Base-by-base conservation (phyloP, 2,888 invertebrate species). In the Myathropa florea region DNA sequence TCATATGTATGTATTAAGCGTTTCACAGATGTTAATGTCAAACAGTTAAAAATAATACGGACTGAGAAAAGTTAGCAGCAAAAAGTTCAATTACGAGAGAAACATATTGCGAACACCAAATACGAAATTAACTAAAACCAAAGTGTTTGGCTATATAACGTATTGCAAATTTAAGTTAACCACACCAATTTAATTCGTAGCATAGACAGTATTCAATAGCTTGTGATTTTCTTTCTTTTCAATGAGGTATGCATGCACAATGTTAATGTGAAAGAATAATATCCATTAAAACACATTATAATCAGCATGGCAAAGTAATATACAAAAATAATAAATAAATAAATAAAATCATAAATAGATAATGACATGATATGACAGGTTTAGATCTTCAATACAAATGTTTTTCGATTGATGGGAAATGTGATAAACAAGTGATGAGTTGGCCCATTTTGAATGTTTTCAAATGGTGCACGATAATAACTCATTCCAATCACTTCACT, bases 71-170 rank as follows among this genome's bases (percentile, higher is more conserved):
- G 71, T 72, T 72, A 78, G 72, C 71, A 64, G 72, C 67, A 65
- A 72, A 68, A 67, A 64, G 24, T 46, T 63, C 75, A 75, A 75
- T 81, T 75, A 75, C 64, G 75, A 75, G 73, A 75, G 73, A 75
- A 81, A 81, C 73, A 75, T 57, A 68, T 70, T 75, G 75, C 64
- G 75, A 70, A 82, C 68, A 70, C 28, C 57, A 68, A 72, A 53
- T 59, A 75, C 26, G 60, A 68, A 63, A 33, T 73, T 67, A 23
- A n/a, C 30, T 46, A 18, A 46, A 46, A 46, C 46, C 46, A 71
- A 10, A 60, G n/a, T 28, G 23, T 14, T 71, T 57, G 36, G 21
- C 33, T 70, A 7, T 23, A 57, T n/a, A n/a, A 2, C 46, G 33
- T 33, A 18, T 1, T 14, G 14, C 12, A 70, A 30, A 24, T 14